Evolutionary conservation across 2,113 vertebrate species (phyloP).

Genomic region (Gallinago paraguaiae): DNA sequence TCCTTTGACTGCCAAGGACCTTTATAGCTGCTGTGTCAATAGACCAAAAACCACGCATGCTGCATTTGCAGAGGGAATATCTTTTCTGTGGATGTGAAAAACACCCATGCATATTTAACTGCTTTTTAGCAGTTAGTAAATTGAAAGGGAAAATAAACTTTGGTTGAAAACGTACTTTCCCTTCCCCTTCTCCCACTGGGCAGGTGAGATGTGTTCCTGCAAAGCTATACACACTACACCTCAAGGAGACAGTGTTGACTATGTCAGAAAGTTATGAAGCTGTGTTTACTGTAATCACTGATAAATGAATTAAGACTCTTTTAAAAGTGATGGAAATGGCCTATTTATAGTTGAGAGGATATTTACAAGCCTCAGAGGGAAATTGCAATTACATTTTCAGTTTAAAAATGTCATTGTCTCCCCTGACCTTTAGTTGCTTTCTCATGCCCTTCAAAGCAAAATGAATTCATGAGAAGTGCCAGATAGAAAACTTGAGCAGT

Average conservation of each 20-base stretch:
- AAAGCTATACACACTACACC: background rate
- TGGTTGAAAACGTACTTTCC: background rate
- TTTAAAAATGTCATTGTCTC: constrained; percentile 32
- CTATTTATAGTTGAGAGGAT: constrained; percentile 8
- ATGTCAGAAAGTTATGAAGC: background rate
- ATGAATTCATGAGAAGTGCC: background rate
- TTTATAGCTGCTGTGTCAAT: background rate
- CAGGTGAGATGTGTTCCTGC: background rate
- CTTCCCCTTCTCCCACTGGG: background rate
- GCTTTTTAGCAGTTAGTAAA: background rate
- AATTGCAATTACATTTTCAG: constrained; percentile 20
- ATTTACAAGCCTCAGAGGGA: constrained; percentile 8
- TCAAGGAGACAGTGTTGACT: background rate
- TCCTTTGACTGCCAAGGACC: background rate
- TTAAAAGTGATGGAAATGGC: background rate
- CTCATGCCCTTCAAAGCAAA: constrained; percentile 3
- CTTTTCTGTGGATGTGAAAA: background rate
- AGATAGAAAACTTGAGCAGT: background rate
- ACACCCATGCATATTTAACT: background rate
- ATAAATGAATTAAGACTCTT: constrained; percentile 21
- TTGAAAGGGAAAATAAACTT: background rate
- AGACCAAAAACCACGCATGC: background rate
- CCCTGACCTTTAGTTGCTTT: constrained; percentile 13
- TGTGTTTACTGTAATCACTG: background rate
- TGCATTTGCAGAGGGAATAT: background rate